Evolutionary conservation across 2,797 vertebrate species (phyloP).

Genomic region (Microchirus variegatus): DNA sequence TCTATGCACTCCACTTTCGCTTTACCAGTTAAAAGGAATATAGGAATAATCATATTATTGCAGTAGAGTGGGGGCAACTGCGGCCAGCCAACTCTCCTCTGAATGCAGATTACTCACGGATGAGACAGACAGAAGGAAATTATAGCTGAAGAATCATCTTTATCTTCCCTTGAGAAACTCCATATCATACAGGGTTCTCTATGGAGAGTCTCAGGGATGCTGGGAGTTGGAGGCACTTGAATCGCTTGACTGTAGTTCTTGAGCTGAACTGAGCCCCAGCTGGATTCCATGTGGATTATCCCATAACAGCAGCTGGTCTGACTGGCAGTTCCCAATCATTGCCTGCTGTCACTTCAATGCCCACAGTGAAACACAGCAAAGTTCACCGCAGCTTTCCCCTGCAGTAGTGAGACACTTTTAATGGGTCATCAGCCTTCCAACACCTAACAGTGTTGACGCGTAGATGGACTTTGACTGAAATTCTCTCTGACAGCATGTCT

Average conservation of each 20-base stretch:
- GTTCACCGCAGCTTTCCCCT: conserved; percentile 33
- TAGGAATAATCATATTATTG: conserved; percentile 24
- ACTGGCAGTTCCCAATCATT: conserved; percentile 43
- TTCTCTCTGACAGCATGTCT: conserved; percentile 54
- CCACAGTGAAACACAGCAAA: conserved; percentile 36
- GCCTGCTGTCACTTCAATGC: conserved; percentile 36
- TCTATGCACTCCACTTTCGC: conserved; percentile 7
- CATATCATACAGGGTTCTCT: conserved; percentile 16
- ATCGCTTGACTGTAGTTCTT: conserved; percentile 42
- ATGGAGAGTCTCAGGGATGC: conserved; percentile 25
- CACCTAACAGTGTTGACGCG: conserved; percentile 54
- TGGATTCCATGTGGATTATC: conserved; percentile 45
- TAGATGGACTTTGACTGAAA: conserved; percentile 59
- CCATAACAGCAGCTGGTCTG: conserved; percentile 38
- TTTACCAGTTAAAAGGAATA: conserved; percentile 7
- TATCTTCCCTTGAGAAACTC: conserved; percentile 13
- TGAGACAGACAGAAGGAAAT: conserved; percentile 13
- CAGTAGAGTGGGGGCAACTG: neutral
- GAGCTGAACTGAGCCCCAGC: conserved; percentile 46
- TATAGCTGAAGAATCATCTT: conserved; percentile 8
- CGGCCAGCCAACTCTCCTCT: conserved; percentile 18
- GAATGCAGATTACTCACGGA: conserved; percentile 30
- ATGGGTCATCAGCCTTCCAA: conserved; percentile 54
- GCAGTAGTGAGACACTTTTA: conserved; percentile 43
- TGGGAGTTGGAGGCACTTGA: conserved; percentile 56